Conservation (phyloP, 2,797 vertebrate genomes). For the Lithobates pipiens region DNA sequence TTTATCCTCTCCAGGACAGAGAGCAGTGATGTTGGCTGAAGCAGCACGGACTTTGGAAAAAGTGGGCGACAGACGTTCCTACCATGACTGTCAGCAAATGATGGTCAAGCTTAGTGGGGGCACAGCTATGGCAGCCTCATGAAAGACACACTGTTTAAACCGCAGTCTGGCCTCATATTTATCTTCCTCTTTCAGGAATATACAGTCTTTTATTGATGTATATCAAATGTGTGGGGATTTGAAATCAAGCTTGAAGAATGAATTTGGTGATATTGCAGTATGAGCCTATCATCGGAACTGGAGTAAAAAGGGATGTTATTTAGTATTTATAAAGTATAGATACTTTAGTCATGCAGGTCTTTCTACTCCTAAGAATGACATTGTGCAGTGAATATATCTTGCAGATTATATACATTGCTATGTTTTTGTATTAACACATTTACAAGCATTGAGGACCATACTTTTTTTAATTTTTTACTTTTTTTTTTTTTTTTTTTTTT, state of each 20-base stretch:
- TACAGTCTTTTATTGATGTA: not conserved
- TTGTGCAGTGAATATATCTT: no score
- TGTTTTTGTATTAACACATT: no score
- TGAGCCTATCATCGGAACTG: not conserved
- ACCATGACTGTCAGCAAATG: constrained; percentile 95
- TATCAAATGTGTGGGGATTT: not conserved
- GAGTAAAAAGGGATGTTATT: not conserved
- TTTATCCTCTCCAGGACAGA: constrained; percentile 91
- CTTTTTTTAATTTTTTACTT: no score
- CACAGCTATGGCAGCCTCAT: constrained; percentile 92
- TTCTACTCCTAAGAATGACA: not conserved
- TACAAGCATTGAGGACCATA: no score
- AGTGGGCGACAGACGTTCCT: constrained; percentile 91
- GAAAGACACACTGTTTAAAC: constrained; percentile 58
- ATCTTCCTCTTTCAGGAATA: not conserved
- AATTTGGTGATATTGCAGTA: not conserved
- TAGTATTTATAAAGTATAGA: not conserved
- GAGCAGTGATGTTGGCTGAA: constrained; percentile 90
- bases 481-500: no score
- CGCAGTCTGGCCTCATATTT: not conserved
- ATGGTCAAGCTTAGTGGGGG: constrained; percentile 91
- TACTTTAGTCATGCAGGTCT: not conserved
- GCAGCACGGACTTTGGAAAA: constrained; percentile 96
- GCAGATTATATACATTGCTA: no score
- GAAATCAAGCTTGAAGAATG: not conserved